phyloP scores from a whole-genome alignment of 2,113 vertebrate genomes.

The Probosciger aterrimus region DNA sequence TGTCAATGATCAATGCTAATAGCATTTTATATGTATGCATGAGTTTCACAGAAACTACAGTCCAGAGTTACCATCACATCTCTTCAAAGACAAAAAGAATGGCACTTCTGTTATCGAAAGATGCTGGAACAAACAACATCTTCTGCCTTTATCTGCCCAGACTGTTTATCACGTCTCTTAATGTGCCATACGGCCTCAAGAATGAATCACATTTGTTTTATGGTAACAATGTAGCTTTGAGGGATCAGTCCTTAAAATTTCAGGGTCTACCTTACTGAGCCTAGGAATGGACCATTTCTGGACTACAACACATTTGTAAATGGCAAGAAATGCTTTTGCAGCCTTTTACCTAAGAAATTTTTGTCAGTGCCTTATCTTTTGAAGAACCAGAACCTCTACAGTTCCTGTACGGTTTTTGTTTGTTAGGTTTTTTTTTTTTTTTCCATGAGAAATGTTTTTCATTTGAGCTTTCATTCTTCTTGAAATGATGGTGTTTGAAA shows the following conservation, averaged over 20 bases:
- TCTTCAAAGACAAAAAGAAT: constrained; percentile 64
- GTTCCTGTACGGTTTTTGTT: constrained; percentile 62
- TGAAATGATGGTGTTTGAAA: constrained; percentile 54
- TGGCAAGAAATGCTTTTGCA: constrained; percentile 81
- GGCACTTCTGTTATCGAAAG: constrained; percentile 57
- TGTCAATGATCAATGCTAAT: constrained; percentile 68
- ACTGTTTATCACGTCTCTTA: constrained; percentile 73
- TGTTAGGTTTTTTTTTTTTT: neutral
- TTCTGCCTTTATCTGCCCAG: constrained; percentile 80
- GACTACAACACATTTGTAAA: constrained; percentile 79
- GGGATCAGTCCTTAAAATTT: constrained; percentile 76
- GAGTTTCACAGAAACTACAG: constrained; percentile 73
- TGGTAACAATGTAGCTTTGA: constrained; percentile 75
- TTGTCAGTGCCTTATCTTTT: constrained; percentile 86
- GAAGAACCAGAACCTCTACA: constrained; percentile 79
- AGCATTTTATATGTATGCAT: constrained; percentile 77
- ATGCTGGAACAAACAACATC: constrained; percentile 67
- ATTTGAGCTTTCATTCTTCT: constrained; percentile 61
- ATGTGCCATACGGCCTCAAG: constrained; percentile 75
- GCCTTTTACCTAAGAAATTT: constrained; percentile 88
- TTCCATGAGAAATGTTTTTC: constrained; percentile 51
- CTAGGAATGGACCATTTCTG: constrained; percentile 73
- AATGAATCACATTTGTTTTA: constrained; percentile 69
- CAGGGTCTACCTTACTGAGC: constrained; percentile 78
- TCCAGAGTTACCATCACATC: constrained; percentile 61